Base-by-base conservation (phyloP, 2,113 vertebrate genomes). In the Coptodon bakossiorum region DNA sequence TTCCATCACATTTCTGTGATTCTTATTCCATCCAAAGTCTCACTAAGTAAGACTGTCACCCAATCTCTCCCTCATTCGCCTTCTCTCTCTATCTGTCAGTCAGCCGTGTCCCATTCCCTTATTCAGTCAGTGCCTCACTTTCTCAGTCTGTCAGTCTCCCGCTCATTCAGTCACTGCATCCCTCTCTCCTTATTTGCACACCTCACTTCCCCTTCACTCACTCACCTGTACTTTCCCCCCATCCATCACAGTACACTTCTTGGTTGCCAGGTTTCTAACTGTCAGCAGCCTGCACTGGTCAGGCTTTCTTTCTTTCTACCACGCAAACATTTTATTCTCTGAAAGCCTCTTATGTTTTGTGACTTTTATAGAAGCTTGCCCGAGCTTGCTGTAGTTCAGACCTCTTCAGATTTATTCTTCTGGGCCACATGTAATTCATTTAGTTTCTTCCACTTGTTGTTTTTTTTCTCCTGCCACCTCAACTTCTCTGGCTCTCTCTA, bases 11-110 rank as follows among this genome's bases (percentile, higher is more conserved):
- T 57, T 71, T 7, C 84, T 61, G 34, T 4, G 45, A 81, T 89
- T 91, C 38, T 48, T 50, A 82, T 85, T 82, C 86, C 22, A n/a
- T 71, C 56, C 76, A 71, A 17, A 38, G 86, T 87, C 82, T 91
- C 85, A 40, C 87, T 92, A 91, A 94, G 90, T 91, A 92, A 94
- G 84, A 94, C 63, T 92, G 89, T 90, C 92, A 94, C 59, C 87
- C 88, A 91, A 91, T 91, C 88, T 83, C 91, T 86, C 90, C 7
- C 80, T 89, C 68, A 54, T 85, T 89, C 84, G 45, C 83, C 48
- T 52, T 82, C 86, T 89, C 80, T 84, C 92, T 92, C 83, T 81
- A 9, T 83, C 86, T 78, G 92, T 91, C 93, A 90, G 56, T 94
- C 91, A 93, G 81, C 88, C 73, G 36, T 90, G 90, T 91, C 90